Conservation (phyloP, 2,113 vertebrate species). For the Oxyruncus cristatus region DNA sequence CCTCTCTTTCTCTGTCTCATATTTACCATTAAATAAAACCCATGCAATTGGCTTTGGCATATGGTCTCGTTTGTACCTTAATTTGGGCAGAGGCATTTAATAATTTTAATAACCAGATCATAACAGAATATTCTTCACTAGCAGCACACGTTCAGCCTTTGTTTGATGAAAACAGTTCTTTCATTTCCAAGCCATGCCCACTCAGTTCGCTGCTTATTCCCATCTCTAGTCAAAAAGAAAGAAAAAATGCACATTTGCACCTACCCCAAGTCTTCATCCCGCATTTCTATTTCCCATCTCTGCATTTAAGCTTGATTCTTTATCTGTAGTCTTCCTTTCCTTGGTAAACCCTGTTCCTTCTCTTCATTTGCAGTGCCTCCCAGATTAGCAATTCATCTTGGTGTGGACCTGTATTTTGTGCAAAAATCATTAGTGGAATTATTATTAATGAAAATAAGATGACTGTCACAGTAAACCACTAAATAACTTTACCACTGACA, state of each 20-base stretch:
- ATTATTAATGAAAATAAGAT: neutral
- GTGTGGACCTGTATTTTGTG: neutral
- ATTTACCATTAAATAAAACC: too few relatives aligned
- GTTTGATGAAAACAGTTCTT: neutral
- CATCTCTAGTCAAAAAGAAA: neutral
- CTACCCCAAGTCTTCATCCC: neutral
- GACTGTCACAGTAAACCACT: neutral
- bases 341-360: neutral
- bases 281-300: neutral
- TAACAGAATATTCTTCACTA: neutral
- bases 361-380: neutral
- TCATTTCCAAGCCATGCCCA: neutral
- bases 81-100: too few relatives aligned
- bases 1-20: too few relatives aligned
- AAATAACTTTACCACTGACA: neutral
- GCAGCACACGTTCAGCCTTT: neutral
- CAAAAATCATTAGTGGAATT: neutral
- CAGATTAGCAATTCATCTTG: neutral
- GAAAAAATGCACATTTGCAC: neutral
- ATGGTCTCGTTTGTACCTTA: too few relatives aligned
- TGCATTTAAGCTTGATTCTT: neutral
- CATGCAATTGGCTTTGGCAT: too few relatives aligned
- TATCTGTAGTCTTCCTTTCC: neutral
- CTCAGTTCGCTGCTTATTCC: neutral
- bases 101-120: too few relatives aligned